Base-by-base conservation (phyloP, 2,888 invertebrate genomes). In the Parascotia fuliginaria region DNA sequence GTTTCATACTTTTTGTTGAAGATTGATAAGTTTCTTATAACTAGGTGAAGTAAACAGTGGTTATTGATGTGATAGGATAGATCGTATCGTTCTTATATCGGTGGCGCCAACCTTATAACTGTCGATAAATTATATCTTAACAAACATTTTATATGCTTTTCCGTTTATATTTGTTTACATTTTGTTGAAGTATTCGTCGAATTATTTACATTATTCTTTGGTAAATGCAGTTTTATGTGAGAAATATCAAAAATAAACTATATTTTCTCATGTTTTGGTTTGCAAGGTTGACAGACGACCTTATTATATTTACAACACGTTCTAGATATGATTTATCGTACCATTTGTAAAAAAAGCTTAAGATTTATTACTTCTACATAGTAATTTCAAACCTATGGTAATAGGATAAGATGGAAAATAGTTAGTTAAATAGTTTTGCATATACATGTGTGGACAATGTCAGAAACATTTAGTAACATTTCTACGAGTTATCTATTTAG, bases 71-170 rank as follows among this genome's bases (percentile, higher is more conserved):
- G 55, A 54, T 65, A 59, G 46, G 50, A 59, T 62, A 43, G 60
- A 62, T 54, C 61, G 60, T 44, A 65, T 52, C 50, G 50, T 41
- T 63, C 37, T 43, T 43, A 38, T 28, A 49, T 42, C 27, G 46
- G 40, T 57, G 69, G 69, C 67, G 67, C 67, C 69, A 53, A 42
- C 41, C 9, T 54, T 39, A 47, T 60, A 40, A 32, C 32, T 51
- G 49, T 49, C 55, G 60, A 63, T 68, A 67, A 63, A 44, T 63
- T 49, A 60, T 68, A 50, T 68, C 60, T 52, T 51, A 16, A 48
- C 38, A 60, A 57, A 68, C 57, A 62, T 38, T 53, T 44, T 62
- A 47, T 60, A 67, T 37, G 43, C 32, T 50, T 57, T 57, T 63
- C 52, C 48, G 50, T n/a, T 55, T 65, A 57, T 54, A 60, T n/a